These are phyloP conservation scores for Exephanes ischioxanthus DNA, from an alignment of 2,888 invertebrate species.

Conservation along the genomic window DNA sequence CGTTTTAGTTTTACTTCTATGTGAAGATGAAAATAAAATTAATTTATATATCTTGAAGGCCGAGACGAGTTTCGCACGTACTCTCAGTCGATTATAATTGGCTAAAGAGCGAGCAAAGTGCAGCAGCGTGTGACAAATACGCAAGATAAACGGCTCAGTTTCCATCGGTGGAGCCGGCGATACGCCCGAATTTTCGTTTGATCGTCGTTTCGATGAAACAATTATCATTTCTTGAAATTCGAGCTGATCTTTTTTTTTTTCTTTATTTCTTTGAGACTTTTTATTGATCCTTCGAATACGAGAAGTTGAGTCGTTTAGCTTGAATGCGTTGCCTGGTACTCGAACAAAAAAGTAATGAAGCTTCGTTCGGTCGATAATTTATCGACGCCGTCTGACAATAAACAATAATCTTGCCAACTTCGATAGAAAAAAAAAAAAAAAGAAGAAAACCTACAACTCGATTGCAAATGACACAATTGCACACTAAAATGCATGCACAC, in stretches of 20 bases:
- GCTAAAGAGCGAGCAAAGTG: slow-evolving; percentile 51
- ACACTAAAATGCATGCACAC: slow-evolving; percentile 56
- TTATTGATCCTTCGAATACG: background rate
- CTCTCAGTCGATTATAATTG: slow-evolving; percentile 1
- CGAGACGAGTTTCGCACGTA: slow-evolving; percentile 5
- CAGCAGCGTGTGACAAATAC: slow-evolving; percentile 45
- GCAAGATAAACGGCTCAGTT: slow-evolving; percentile 19
- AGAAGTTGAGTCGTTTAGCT: slow-evolving; percentile 16
- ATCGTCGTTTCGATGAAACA: background rate
- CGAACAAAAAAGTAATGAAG: background rate
- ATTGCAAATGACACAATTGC: slow-evolving; percentile 38
- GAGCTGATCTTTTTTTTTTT: background rate
- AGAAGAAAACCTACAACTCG: background rate
- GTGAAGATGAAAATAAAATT: background rate
- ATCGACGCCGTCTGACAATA: background rate
- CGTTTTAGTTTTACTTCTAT: slow-evolving; percentile 7
- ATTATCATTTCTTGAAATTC: background rate
- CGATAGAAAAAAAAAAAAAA: background rate
- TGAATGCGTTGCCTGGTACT: slow-evolving; percentile 13
- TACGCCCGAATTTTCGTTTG: background rate
- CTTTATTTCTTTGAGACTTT: background rate
- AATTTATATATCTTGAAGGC: slow-evolving; percentile 5
- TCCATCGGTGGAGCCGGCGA: background rate
- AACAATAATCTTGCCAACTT: slow-evolving; percentile 21
- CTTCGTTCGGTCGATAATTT: background rate